Evolutionary conservation across 2,113 vertebrate species (phyloP).

Genomic region (Amia ocellicauda): DNA sequence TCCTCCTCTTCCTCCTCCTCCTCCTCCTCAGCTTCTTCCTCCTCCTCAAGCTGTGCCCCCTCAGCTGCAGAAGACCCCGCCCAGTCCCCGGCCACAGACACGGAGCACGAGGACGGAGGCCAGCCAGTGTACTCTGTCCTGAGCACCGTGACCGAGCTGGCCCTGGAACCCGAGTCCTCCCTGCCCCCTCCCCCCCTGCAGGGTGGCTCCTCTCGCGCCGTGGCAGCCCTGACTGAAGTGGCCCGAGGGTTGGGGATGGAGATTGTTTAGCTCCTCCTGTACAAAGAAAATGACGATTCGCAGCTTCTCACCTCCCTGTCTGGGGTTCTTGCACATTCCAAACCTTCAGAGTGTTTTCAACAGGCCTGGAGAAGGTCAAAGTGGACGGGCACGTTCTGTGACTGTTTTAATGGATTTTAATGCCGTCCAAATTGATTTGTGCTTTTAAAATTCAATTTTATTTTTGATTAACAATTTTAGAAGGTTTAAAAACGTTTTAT

Average conservation of each 20-base stretch:
- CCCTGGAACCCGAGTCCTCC: slow-evolving; percentile 44
- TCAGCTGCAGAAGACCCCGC: slow-evolving; percentile 48
- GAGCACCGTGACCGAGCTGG: slow-evolving; percentile 56
- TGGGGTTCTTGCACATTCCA: no score
- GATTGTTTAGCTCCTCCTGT: slow-evolving; percentile 54
- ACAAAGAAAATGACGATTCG: no score
- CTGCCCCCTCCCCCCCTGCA: slow-evolving; percentile 26
- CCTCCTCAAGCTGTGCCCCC: slow-evolving; percentile 25
- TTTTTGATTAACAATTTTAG: no score
- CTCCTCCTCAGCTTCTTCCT: slow-evolving; percentile 21
- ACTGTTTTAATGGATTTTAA: no score
- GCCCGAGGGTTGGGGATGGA: slow-evolving; percentile 73
- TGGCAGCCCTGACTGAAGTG: slow-evolving; percentile 63
- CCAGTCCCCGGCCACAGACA: slow-evolving; percentile 34
- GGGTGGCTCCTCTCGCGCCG: slow-evolving; percentile 51
- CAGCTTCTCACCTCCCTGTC: no score
- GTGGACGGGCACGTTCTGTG: no score
- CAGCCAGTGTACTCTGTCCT: slow-evolving; percentile 63
- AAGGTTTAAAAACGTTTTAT: no score
- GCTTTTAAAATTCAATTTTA: no score
- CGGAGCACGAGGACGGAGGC: slow-evolving; percentile 41
- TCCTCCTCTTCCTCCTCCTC: slow-evolving; percentile 50
- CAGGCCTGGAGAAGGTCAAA: no score
- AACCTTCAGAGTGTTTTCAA: no score
- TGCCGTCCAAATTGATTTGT: no score